Evolutionary conservation across 2,888 invertebrate genomes (phyloP), one percentile per base, ranked within the genome.

Genomic region (Eupithecia vulgata): DNA sequence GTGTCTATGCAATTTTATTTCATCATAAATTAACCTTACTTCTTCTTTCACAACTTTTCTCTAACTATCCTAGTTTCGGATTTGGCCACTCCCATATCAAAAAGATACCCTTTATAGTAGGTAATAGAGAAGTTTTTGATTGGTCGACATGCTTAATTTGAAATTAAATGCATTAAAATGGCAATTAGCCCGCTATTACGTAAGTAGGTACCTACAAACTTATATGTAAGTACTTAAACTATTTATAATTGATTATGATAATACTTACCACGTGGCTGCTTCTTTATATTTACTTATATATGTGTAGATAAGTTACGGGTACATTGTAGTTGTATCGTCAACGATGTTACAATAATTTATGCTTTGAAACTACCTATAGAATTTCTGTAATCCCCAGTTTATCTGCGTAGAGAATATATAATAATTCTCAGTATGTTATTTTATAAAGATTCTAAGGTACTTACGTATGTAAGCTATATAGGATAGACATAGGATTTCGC

Each of bases 181-280:
- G 65, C 65, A 65, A 65, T 40, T 21, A 40, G 65, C 40, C 65
- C 15, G 65, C 37, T 21, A 5, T 64, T 64, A 62, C 45, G 45
- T 69, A 35, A 59, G 35, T 68, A 48, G 13, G 37, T 30, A 61
- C 17, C 59, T 66, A 67, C 2, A 30, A 12, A 30, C 37, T 35
- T 59, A 48, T 34, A 30, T 35, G 34, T 34, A 30, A 21, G 34
- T 64, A 45, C 59, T 34, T 30, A 1, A 65, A 45, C 15, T 71
- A 71, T n/a, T 34, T 45, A 52, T 67, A 45, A 71, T 68, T 64
- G 40, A 8, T 40, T 25, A 70, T 45, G 48, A 64, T 64, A 37
- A 52, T 40, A 62, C 70, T 45, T 35, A 57, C 70, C 74, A 71
- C 74, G 74, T 74, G 74, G 71, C 61, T 52, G 37, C 48, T 59